These are phyloP conservation scores for Pempheris klunzingeri DNA, from an alignment of 2,797 vertebrate species.

Conservation along the genomic window DNA sequence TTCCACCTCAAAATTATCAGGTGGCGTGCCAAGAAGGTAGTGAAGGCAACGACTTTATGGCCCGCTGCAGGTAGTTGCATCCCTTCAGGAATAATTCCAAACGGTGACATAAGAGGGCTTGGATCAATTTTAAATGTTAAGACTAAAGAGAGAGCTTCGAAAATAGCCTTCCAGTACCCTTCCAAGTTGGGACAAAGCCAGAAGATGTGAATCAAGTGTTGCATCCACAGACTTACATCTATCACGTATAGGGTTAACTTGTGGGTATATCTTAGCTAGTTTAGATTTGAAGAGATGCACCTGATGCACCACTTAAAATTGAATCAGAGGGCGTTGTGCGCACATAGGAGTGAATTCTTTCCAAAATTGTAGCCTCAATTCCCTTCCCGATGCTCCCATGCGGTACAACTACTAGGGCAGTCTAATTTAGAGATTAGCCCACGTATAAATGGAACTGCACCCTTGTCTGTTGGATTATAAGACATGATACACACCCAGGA, in stretches of 20 bases:
- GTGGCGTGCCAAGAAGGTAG: neutral
- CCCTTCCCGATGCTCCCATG: too few species aligned
- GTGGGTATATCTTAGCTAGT: slow-evolving; percentile 2
- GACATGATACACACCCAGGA: too few species aligned
- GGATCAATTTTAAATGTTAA: neutral
- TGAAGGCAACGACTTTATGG: neutral
- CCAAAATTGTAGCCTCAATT: too few species aligned
- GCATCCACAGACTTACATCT: neutral
- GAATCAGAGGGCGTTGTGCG: neutral
- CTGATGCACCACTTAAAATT: neutral
- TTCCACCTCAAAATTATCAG: neutral
- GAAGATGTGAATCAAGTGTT: neutral
- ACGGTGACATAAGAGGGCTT: neutral
- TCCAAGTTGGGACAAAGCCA: neutral
- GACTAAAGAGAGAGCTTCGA: neutral
- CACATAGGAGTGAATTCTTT: neutral
- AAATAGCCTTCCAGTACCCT: neutral
- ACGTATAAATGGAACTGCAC: too few species aligned
- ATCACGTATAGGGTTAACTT: neutral
- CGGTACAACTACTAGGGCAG: too few species aligned
- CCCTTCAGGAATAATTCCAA: neutral
- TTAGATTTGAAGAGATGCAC: neutral
- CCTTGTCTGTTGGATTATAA: too few species aligned
- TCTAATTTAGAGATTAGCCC: too few species aligned
- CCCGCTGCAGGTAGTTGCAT: neutral